Conservation (phyloP, 1,140 invertebrate genomes). For the Saxidomus purpurata region DNA sequence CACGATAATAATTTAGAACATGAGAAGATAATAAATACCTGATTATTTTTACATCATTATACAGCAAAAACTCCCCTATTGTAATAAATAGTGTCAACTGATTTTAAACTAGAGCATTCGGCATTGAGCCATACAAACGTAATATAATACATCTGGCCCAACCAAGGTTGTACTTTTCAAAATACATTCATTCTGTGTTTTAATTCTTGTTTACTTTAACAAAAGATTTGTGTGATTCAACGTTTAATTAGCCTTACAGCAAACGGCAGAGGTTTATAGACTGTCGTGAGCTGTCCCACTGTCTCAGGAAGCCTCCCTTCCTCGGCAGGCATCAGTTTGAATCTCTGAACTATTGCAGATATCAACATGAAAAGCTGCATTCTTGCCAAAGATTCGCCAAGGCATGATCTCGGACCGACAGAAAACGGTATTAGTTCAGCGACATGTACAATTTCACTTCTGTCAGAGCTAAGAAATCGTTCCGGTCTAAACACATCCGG, state of each 20-base stretch:
- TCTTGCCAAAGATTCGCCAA: constrained; percentile 70
- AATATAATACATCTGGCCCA: too few species aligned
- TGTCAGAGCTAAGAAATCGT: constrained; percentile 85
- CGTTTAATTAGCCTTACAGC: background rate
- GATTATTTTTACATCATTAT: too few species aligned
- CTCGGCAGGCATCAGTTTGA: background rate
- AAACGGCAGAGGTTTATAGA: constrained; percentile 16
- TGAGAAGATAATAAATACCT: too few species aligned
- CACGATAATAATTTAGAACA: too few species aligned
- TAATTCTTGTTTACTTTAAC: too few species aligned
- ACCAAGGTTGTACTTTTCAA: too few species aligned
- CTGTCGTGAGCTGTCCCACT: background rate
- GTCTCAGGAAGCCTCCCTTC: background rate
- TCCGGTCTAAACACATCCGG: constrained; percentile 91
- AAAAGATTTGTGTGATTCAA: background rate
- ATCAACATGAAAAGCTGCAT: constrained; percentile 69
- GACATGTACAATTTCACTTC: background rate
- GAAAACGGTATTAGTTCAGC: constrained; percentile 70
- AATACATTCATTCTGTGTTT: too few species aligned
- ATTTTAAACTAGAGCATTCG: too few species aligned
- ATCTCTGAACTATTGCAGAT: background rate
- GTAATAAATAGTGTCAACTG: too few species aligned
- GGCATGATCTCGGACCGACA: constrained; percentile 67
- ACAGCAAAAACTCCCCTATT: too few species aligned
- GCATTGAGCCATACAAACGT: too few species aligned